Conservation (phyloP, 2,113 vertebrate genomes). For the Ictalurus furcatus region DNA sequence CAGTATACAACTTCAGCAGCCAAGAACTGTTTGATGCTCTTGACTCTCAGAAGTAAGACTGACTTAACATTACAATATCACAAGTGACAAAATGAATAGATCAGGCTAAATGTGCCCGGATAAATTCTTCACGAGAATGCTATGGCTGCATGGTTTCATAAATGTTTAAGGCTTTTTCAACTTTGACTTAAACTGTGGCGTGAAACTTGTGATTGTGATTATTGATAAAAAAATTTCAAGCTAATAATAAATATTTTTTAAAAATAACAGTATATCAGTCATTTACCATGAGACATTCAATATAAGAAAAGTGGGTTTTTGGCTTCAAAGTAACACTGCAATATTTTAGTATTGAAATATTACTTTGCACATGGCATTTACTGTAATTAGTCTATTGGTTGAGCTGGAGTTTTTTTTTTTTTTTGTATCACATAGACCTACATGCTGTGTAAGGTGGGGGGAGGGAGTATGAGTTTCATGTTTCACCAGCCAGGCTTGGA, state of each 20-base stretch:
- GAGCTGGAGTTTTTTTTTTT: too few relatives aligned
- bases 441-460: conserved; percentile 1
- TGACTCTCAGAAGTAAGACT: conserved; percentile 60
- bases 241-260: neutral
- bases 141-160: neutral
- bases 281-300: neutral
- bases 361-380: neutral
- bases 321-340: neutral
- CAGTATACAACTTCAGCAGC: conserved; percentile 62
- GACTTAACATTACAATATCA: neutral
- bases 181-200: neutral
- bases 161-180: neutral
- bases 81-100: neutral
- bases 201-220: neutral
- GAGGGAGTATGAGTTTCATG: neutral
- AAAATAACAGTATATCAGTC: neutral
- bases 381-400: neutral
- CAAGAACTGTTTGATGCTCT: conserved; percentile 49
- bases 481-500: neutral
- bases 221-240: neutral
- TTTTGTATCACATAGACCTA: neutral
- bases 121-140: neutral
- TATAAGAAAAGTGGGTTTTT: neutral
- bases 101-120: neutral
- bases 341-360: neutral